phyloP scores from a whole-genome alignment of 2,113 vertebrate species.

The Zingel zingel region DNA sequence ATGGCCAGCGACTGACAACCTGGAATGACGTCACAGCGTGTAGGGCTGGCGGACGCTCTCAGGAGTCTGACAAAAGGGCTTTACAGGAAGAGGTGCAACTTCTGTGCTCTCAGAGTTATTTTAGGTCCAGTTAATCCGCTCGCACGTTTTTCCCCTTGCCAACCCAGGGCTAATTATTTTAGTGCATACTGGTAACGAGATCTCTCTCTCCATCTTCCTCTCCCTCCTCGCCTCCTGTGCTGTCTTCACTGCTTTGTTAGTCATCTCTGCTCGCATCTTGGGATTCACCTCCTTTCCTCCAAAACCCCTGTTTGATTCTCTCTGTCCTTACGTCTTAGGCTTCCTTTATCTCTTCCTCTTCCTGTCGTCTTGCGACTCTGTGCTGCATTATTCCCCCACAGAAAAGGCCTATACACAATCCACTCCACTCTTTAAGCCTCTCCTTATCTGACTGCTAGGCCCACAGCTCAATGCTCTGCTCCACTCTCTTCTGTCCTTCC shows the following conservation, averaged over 20 bases:
- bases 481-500: slow-evolving; percentile 48
- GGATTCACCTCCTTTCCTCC: slow-evolving; percentile 58
- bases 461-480: slow-evolving; percentile 71
- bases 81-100: slow-evolving; percentile 53
- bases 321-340: slow-evolving; percentile 57
- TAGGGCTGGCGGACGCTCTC: slow-evolving; percentile 38
- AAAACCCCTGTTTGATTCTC: slow-evolving; percentile 23
- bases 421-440: slow-evolving; percentile 74
- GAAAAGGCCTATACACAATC: slow-evolving; percentile 70
- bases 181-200: slow-evolving; percentile 60
- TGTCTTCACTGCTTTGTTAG: slow-evolving; percentile 31
- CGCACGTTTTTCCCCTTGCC: slow-evolving; percentile 40
- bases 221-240: slow-evolving; percentile 18
- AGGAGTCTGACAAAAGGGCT: slow-evolving; percentile 38
- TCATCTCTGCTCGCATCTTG: slow-evolving; percentile 53
- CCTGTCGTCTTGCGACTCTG: slow-evolving; percentile 49
- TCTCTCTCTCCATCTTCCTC: slow-evolving; percentile 50
- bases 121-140: slow-evolving; percentile 67
- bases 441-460: slow-evolving; percentile 76
- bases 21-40: slow-evolving; percentile 81
- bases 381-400: slow-evolving; percentile 59
- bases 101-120: slow-evolving; percentile 51
- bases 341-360: slow-evolving; percentile 64
- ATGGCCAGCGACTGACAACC: slow-evolving; percentile 67
- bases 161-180: slow-evolving; percentile 73